A percentile compares a stretch with the other conserved stretches of the same genome.
phyloP scores from a whole-genome alignment of 2,888 invertebrate genomes.

The Eupithecia inturbata region DNA sequence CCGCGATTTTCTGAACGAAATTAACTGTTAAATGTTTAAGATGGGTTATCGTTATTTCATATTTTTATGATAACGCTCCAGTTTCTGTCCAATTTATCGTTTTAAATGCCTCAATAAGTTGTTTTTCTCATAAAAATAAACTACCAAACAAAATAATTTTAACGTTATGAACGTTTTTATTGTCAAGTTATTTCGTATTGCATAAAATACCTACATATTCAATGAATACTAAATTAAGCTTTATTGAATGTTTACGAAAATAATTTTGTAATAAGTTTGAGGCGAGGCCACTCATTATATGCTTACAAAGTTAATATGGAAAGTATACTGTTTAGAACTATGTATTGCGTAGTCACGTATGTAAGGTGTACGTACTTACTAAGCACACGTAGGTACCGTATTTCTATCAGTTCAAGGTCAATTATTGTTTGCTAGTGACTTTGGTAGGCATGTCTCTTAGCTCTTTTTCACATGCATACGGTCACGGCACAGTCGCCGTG shows the following conservation, averaged over 20 bases:
- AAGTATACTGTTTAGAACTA: slow-evolving; percentile 24
- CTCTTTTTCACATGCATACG: no score
- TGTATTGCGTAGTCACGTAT: slow-evolving; percentile 23
- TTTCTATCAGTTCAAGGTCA: slow-evolving; percentile 60
- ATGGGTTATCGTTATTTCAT: slow-evolving; percentile 2
- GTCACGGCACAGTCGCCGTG: no score
- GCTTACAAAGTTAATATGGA: slow-evolving; percentile 37
- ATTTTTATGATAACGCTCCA: slow-evolving; percentile 11
- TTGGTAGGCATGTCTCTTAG: no score
- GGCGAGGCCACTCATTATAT: slow-evolving; percentile 32
- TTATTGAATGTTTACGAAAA: slow-evolving; percentile 40
- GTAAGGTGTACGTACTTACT: not conserved
- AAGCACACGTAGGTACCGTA: slow-evolving; percentile 27
- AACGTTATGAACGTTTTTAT: not conserved
- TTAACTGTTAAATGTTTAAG: not conserved
- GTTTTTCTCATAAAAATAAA: not conserved
- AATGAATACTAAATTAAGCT: slow-evolving; percentile 35
- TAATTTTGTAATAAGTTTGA: slow-evolving; percentile 36
- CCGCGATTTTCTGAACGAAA: not conserved
- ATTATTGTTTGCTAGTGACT: no score
- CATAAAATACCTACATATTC: slow-evolving; percentile 17
- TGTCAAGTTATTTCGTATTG: slow-evolving; percentile 7
- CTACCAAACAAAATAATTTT: not conserved
- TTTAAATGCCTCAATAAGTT: slow-evolving; percentile 7
- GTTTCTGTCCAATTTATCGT: slow-evolving; percentile 11